Evolutionary conservation across 2,888 invertebrate species (phyloP), one percentile per base, ranked within the genome.

Genomic region (Ophraella communa): DNA sequence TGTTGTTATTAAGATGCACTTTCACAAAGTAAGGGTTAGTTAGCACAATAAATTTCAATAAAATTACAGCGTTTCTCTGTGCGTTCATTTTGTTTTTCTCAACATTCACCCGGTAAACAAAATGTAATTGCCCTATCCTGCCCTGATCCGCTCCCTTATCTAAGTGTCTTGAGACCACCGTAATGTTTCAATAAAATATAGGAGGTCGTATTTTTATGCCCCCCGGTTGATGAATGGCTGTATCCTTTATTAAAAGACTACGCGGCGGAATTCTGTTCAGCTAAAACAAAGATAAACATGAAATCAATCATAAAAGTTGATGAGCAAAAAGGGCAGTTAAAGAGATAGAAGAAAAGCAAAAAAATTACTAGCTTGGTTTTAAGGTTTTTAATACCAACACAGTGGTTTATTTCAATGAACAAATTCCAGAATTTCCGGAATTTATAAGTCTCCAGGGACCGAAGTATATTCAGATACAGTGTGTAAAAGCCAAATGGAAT

Each of bases 241-340:
- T 47, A 47, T 47, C 23, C 47, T 47, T 47, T 47, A 47, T 47
- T 47, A 47, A 47, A 47, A 47, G 47, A 23, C 20, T 47, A 23
- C 20, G 23, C 47, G 23, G 23, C 47, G 47, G 23, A 47, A 14
- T 23, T 47, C n/a, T 7, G 23, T 21, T 47, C n/a, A 23, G n/a
- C 47, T 21, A 47, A 45, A 47, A 47, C 47, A 47, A 47, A 47
- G 47, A 47, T 47, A 47, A 47, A 47, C 23, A 47, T 47, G 47
- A 21, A 23, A 47, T 47, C 47, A 47, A 47, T 47, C 47, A 47
- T 47, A 47, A 47, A 47, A 47, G 23, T 23, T 47, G 47, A 47
- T 47, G 47, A 47, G n/a, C n/a, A 47, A 21, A 47, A 47, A 47
- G 21, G 7, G 21, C 21, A n/a, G 11, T n/a, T n/a, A 4, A 11